Evolutionary conservation across 2,113 vertebrate genomes (phyloP).

Genomic region (Eurystomus gularis): DNA sequence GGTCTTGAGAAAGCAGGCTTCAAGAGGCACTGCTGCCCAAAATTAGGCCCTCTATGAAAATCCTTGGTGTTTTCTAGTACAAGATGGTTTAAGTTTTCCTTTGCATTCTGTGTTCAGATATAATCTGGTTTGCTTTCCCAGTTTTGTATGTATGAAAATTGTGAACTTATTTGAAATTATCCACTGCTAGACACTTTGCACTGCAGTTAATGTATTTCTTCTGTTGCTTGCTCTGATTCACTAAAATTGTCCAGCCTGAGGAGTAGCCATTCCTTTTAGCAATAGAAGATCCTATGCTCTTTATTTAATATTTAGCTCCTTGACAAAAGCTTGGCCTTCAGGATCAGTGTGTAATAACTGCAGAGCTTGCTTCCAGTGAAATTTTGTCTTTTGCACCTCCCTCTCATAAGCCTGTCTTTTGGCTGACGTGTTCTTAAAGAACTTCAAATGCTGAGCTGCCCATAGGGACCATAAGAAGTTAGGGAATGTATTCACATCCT

Average conservation of each 20-base stretch:
- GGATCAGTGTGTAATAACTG: background rate
- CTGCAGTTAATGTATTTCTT: background rate
- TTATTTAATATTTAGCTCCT: slow-evolving; percentile 1
- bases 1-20: background rate
- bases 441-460: background rate
- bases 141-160: background rate
- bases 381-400: background rate
- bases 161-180: background rate
- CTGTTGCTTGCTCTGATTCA: background rate
- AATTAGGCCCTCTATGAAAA: background rate
- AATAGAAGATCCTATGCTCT: background rate
- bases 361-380: background rate
- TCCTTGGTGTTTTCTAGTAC: background rate
- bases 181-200: background rate
- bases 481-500: background rate
- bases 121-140: background rate
- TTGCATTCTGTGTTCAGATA: background rate
- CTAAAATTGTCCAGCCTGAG: background rate
- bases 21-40: background rate
- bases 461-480: background rate
- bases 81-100: background rate
- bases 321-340: background rate
- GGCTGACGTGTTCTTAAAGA: background rate
- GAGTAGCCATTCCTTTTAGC: background rate
- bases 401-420: background rate